Base-by-base conservation (phyloP, 1,140 invertebrate genomes). In the Streblospio benedicti region DNA sequence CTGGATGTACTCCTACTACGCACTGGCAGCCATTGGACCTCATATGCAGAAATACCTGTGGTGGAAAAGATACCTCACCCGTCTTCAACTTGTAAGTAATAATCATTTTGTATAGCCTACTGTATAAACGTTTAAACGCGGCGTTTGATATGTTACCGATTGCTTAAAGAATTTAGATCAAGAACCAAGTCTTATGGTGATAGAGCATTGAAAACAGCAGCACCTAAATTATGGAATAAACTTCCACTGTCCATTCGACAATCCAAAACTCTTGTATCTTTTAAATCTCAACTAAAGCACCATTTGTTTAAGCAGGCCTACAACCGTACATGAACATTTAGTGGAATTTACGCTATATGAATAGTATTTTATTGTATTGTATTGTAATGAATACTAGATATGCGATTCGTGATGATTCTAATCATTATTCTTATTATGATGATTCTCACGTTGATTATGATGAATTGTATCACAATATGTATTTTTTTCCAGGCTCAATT, bases 1-100 rank as follows among this genome's bases (percentile, higher is more conserved):
- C 30, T 59, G 76, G 50, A 77, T 77, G 76, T 77, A 77, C 60
- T 69, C 68, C 2, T 77, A 77, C 57, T 77, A 77, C 53, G 69
- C 67, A 0, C 55, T 76, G 58, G 65, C 75, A 20, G 74, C 73
- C 12, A 49, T 75, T 28, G 76, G 76, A n/a, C 74, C 74, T 28
- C 54, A 62, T 12, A 74, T 72, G 58, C 71, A 73, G 59, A 74
- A 73, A 64, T 76, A 73, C 49, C 65, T 77, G n/a, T 77, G 74
- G 74, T 77, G 75, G 76, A 77, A 77, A 62, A 70, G 69, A 25
- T 76, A 76, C 57, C 74, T 77, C 71, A 77, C 76, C 6, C 67
- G 57, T 51, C 68, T 77, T 67, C 76, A 77, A 62, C 71, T 76
- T 43, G 74, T 76, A 68, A 73, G 56, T 45, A 33, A 30, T 32